Base-by-base conservation (phyloP, 2,888 invertebrate species). In the Rhimphoctona megacephalus region DNA sequence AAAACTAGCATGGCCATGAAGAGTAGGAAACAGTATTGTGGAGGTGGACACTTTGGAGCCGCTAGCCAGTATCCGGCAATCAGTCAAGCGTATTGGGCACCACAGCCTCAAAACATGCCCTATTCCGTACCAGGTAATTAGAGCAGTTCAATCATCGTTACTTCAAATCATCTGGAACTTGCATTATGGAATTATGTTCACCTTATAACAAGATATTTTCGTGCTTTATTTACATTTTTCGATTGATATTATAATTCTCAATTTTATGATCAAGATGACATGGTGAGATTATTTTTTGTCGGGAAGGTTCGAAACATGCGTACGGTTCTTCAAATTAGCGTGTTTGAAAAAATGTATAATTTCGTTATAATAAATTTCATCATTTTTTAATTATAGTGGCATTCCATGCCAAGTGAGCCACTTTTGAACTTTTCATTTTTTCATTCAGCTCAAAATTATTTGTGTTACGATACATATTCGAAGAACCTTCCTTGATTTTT, bases 61-160 rank as follows among this genome's bases (percentile, higher is more conserved):
- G 91, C 91, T 85, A 88, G 91, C 86, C 93, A 93, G 90, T 97
- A 97, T 95, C 97, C 97, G 94, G 96, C 97, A 92, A 97, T 97
- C 95, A 97, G 96, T 95, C 96, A 97, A 94, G 97, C 97, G 94
- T 97, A 97, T 95, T 97, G 97, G 97, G 96, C 97, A 93, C 97
- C 97, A 90, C 96, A 97, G 92, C 96, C 97, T 89, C 96, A 96
- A 95, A 96, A 97, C 91, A 96, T 96, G 94, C 97, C 97, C 92
- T 97, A 97, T 95, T 96, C 97, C 94, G 96, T 97, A 95, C 97
- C 97, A 97, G 97, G 97, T 97, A 96, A 88, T 81, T 73, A 49
- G 19, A 54, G 25, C 25, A 61, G 52, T 39, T 77, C 19, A 30
- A 77, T 67, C 64, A 77, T 67, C 64, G 25, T 49, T 22, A 64